phyloP scores from a whole-genome alignment of 1,140 invertebrate genomes.

The Cyclargus thomasi region DNA sequence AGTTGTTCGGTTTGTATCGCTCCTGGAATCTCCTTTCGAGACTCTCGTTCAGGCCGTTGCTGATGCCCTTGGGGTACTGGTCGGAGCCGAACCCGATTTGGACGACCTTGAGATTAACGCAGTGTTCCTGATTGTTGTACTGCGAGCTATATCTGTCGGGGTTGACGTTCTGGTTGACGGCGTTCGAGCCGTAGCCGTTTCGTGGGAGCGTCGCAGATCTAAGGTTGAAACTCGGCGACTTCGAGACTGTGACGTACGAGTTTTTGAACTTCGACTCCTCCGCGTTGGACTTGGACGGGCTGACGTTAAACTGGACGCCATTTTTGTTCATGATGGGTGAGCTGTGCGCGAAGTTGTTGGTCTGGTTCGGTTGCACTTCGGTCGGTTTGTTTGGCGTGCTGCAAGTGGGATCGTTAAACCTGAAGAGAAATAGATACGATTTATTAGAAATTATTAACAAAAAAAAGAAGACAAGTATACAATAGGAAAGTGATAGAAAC shows the following conservation, averaged over 20 bases:
- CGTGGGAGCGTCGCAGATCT: constrained; percentile 82
- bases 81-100: constrained; percentile 73
- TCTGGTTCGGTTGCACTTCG: constrained; percentile 38
- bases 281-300: constrained; percentile 64
- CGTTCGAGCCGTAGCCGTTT: constrained; percentile 78
- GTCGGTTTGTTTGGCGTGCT: constrained; percentile 56
- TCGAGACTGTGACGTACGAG: constrained; percentile 51
- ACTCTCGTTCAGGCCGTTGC: constrained; percentile 73
- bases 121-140: constrained; percentile 73
- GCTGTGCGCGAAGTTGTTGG: constrained; percentile 66
- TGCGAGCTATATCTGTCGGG: constrained; percentile 72
- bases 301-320: constrained; percentile 67
- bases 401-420: constrained; percentile 82
- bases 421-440: constrained; percentile 51
- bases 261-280: constrained; percentile 67
- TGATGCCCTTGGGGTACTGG: constrained; percentile 65
- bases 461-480: too few relatives aligned
- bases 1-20: constrained; percentile 67
- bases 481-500: too few relatives aligned
- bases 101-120: constrained; percentile 71
- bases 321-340: constrained; percentile 71
- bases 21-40: constrained; percentile 70
- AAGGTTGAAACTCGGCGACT: constrained; percentile 75
- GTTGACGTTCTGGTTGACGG: constrained; percentile 62
- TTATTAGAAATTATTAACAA: background rate